Conservation (phyloP, 2,888 invertebrate genomes). For the Tuta absoluta region DNA sequence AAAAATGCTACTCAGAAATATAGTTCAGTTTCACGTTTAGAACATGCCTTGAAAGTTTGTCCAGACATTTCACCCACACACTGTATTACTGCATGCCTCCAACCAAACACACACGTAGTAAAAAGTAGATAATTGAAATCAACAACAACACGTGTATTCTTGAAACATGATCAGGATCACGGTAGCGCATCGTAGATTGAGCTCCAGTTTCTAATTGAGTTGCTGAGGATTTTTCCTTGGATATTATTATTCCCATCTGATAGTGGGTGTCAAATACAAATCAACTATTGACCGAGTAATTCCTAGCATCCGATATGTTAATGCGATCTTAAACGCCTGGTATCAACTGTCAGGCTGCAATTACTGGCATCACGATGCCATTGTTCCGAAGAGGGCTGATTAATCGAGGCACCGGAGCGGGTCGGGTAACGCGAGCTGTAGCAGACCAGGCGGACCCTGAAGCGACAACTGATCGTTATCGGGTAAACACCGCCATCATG, state of each 20-base stretch:
- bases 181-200: not conserved
- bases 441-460: not conserved
- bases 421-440: not conserved
- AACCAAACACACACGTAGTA: too few species aligned
- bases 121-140: too few species aligned
- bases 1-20: too few species aligned
- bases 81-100: too few species aligned
- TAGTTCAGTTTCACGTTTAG: too few species aligned
- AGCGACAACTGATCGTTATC: constrained; percentile 17
- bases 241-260: too few species aligned
- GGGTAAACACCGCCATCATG: constrained; percentile 1
- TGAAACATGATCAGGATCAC: not conserved
- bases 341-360: constrained; percentile 8
- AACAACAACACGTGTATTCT: not conserved
- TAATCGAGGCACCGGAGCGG: not conserved
- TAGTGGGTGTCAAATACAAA: not conserved
- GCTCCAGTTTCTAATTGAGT: not conserved
- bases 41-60: too few species aligned
- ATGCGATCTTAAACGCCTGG: not conserved
- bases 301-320: constrained; percentile 8
- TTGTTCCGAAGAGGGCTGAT: constrained; percentile 12
- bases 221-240: too few species aligned
- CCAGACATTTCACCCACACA: too few species aligned
- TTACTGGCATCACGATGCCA: not conserved
- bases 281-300: not conserved